phyloP scores from a whole-genome alignment of 2,797 vertebrate genomes.

The Aotus griseimembra region DNA sequence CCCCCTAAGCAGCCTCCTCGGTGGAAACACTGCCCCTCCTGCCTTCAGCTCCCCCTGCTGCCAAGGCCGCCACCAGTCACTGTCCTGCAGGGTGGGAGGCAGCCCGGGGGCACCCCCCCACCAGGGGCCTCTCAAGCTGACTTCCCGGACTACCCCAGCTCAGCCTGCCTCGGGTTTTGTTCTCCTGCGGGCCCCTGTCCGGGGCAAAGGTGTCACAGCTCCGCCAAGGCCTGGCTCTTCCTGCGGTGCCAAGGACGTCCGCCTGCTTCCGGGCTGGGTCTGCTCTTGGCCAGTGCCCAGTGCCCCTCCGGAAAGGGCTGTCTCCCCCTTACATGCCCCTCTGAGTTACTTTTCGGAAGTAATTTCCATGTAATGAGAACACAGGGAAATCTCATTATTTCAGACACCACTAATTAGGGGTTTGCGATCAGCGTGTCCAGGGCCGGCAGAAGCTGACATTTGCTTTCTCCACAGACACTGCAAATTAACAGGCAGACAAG shows the following conservation, averaged over 20 bases:
- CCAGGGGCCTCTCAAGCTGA: not conserved
- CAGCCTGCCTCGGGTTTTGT: rapidly evolving
- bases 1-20: conserved; percentile 58
- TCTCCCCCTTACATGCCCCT: rapidly evolving
- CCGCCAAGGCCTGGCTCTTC: not conserved
- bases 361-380: conserved; percentile 52
- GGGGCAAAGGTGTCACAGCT: not conserved
- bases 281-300: not conserved
- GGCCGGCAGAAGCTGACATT: not conserved
- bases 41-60: rapidly evolving
- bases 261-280: rapidly evolving
- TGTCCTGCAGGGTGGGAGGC: not conserved
- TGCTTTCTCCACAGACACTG: conserved; percentile 16
- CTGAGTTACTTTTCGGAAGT: not conserved
- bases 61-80: rapidly evolving
- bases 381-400: conserved; percentile 44
- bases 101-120: conserved; percentile 19
- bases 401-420: conserved; percentile 28
- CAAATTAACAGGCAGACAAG: not conserved
- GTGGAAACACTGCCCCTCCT: rapidly evolving
- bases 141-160: not conserved
- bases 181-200: rapidly evolving
- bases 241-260: not conserved
- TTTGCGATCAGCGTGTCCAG: conserved; percentile 8
- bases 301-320: not conserved